Evolutionary conservation across 2,888 invertebrate species (phyloP).

Genomic region (Nemurella pictetii): DNA sequence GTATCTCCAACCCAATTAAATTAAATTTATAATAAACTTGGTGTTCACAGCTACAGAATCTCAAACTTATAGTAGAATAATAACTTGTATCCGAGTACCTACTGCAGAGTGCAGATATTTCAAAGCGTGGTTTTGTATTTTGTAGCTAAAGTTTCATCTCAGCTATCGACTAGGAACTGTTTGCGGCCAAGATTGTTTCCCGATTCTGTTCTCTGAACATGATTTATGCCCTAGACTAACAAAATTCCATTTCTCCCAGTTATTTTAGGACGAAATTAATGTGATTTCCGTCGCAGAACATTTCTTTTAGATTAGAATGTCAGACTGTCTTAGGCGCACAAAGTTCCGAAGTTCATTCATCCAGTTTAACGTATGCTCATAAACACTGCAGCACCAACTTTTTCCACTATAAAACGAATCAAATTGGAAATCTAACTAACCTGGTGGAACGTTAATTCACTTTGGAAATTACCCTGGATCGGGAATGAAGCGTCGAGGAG

Average conservation of each 20-base stretch:
- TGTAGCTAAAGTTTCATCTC: neutral
- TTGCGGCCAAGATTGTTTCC: neutral
- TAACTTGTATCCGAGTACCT: neutral
- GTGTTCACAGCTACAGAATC: neutral
- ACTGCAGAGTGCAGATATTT: neutral
- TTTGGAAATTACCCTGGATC: neutral
- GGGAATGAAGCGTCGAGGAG: no score
- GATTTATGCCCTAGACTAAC: neutral
- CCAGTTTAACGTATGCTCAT: neutral
- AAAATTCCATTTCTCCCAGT: neutral
- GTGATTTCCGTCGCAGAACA: neutral
- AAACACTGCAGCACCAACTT: neutral
- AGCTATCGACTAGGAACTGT: neutral
- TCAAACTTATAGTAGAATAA: neutral
- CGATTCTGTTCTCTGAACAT: neutral
- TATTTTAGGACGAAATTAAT: neutral
- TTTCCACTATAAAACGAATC: neutral
- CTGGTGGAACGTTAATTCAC: neutral
- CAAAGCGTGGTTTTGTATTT: neutral
- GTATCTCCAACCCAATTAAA: no score
- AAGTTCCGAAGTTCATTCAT: neutral
- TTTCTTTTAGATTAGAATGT: neutral
- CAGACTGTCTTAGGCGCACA: neutral
- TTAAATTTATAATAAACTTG: neutral
- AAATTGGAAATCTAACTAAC: neutral